phyloP scores from a whole-genome alignment of 2,888 invertebrate genomes.

The Odontomyia ornata region DNA sequence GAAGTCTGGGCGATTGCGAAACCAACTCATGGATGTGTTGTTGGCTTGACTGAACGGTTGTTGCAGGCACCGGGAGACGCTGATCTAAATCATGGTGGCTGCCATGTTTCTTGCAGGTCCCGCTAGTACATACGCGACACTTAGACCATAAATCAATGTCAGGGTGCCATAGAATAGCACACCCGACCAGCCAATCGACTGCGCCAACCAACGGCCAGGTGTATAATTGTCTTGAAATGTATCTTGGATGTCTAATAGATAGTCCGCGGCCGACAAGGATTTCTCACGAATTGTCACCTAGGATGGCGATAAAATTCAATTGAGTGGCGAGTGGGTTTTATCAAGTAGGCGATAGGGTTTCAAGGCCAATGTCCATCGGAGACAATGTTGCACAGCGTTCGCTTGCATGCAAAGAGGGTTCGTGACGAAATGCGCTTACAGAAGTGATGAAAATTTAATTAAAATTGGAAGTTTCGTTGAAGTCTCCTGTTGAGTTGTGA shows the following conservation, averaged over 20 bases:
- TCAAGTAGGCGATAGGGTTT: conserved; percentile 37
- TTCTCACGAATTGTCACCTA: conserved; percentile 37
- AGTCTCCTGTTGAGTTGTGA: background rate
- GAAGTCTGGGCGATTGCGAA: conserved; percentile 34
- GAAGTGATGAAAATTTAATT: background rate
- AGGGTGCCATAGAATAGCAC: conserved; percentile 31
- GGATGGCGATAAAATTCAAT: background rate
- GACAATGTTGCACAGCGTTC: background rate
- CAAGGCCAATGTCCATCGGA: conserved; percentile 43
- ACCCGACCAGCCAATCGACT: too few relatives aligned
- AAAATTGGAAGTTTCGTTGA: background rate
- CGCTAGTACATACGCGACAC: conserved; percentile 35
- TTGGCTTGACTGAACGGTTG: conserved; percentile 23
- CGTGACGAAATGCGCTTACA: background rate
- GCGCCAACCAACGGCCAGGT: conserved; percentile 26
- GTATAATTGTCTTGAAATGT: conserved; percentile 38
- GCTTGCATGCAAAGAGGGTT: background rate
- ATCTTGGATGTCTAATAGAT: conserved; percentile 24
- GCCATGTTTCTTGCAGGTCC: conserved; percentile 31
- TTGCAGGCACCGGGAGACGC: conserved; percentile 22
- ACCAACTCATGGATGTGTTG: background rate
- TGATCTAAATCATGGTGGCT: conserved; percentile 42
- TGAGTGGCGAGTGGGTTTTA: conserved; percentile 1
- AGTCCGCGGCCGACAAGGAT: background rate
- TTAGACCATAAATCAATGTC: conserved; percentile 44